These are phyloP conservation scores for Harpagifer antarcticus DNA, from an alignment of 2,797 vertebrate genomes.

Conservation along the genomic window DNA sequence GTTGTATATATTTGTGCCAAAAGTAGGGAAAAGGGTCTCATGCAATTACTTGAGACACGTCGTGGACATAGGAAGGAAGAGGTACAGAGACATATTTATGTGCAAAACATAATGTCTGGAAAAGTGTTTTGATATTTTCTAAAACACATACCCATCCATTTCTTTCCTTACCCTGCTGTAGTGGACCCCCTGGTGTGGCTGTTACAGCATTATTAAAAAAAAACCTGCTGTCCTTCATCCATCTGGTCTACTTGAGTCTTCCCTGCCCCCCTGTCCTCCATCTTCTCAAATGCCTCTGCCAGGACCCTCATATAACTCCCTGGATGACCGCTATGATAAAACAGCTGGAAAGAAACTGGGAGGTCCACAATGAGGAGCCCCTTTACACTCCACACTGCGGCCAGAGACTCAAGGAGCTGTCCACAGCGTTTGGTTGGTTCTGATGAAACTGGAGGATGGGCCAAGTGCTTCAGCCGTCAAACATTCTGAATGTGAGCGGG, in stretches of 20 bases:
- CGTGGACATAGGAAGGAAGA: no score
- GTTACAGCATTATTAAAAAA: constrained; percentile 85
- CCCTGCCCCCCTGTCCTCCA: constrained; percentile 68
- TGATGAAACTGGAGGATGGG: constrained; percentile 57
- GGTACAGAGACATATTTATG: no score
- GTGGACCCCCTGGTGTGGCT: constrained; percentile 89
- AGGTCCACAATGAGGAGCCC: not conserved
- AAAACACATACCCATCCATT: not conserved
- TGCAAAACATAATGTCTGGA: no score
- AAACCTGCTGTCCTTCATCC: constrained; percentile 91
- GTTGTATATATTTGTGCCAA: no score
- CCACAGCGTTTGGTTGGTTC: constrained; percentile 53
- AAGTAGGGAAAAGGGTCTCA: no score
- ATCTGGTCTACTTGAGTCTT: constrained; percentile 71
- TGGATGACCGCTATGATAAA: constrained; percentile 84
- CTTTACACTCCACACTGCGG: constrained; percentile 74
- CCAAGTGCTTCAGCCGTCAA: constrained; percentile 37
- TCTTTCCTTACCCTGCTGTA: constrained; percentile 59
- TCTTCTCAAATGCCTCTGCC: constrained; percentile 80
- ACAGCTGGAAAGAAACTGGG: constrained; percentile 79
- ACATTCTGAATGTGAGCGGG: not conserved
- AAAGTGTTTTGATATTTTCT: no score
- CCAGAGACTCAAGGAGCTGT: constrained; percentile 79
- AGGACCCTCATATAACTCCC: constrained; percentile 69
- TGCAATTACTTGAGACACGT: no score